Conservation (phyloP, 2,888 invertebrate species). For the Candidula unifasciata region DNA sequence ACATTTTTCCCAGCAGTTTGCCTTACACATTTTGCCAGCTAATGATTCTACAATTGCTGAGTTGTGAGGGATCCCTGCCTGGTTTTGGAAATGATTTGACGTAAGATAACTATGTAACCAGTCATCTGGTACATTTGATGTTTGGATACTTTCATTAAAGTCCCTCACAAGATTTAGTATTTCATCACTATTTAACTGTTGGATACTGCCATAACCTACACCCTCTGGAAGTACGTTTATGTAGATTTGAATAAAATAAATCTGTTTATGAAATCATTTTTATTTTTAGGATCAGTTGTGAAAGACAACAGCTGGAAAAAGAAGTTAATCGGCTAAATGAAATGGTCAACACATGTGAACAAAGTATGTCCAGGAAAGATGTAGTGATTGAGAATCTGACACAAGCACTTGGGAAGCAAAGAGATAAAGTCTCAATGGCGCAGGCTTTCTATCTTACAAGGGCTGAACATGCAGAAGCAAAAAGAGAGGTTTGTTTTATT, state of each 20-base stretch:
- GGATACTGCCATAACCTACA: no score
- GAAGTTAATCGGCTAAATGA: slow-evolving; percentile 75
- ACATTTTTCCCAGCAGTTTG: no score
- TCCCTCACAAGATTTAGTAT: no score
- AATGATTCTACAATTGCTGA: no score
- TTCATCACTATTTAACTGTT: no score
- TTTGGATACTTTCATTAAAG: no score
- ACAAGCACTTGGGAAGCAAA: slow-evolving; percentile 73
- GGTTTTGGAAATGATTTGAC: no score
- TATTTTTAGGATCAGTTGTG: slow-evolving; percentile 66
- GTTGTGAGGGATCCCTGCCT: no score
- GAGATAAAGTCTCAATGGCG: slow-evolving; percentile 72
- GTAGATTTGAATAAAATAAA: not conserved
- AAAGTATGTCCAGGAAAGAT: slow-evolving; percentile 75
- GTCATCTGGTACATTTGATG: no score
- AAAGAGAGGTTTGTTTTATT: slow-evolving; percentile 69
- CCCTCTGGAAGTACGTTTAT: no score
- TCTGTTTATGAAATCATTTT: not conserved
- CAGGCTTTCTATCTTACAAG: slow-evolving; percentile 73
- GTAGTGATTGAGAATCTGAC: slow-evolving; percentile 76
- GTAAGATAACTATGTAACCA: no score
- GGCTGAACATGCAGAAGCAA: slow-evolving; percentile 67
- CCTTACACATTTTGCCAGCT: no score
- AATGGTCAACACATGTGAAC: slow-evolving; percentile 74
- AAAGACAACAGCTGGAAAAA: slow-evolving; percentile 65